Evolutionary conservation across 2,888 invertebrate species (phyloP).

Genomic region (Ariolimax columbianus): DNA sequence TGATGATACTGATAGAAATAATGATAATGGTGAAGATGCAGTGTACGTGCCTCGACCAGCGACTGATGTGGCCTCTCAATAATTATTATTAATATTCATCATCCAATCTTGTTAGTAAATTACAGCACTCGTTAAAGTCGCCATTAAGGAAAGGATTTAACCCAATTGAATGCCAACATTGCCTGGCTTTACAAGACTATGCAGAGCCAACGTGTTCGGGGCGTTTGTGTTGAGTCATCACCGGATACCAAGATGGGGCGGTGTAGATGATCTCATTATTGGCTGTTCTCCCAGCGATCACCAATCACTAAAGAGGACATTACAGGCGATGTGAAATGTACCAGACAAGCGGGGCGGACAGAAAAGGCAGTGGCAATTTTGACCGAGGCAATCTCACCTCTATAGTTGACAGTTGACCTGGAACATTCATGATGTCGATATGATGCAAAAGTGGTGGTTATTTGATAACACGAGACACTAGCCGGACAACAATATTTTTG

Average conservation of each 20-base stretch:
- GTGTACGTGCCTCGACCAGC: neutral
- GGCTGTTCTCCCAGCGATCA: neutral
- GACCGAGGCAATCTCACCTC: too few relatives aligned
- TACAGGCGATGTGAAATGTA: too few relatives aligned
- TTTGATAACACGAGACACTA: too few relatives aligned
- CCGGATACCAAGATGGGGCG: neutral
- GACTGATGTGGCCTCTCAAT: neutral
- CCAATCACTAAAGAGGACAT: too few relatives aligned
- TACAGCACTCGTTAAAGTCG: neutral
- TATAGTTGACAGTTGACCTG: too few relatives aligned
- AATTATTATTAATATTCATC: neutral
- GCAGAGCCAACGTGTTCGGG: neutral
- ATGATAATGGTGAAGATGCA: too few relatives aligned
- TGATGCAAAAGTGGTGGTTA: too few relatives aligned
- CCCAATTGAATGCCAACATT: neutral
- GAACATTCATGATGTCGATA: too few relatives aligned
- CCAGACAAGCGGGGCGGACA: too few relatives aligned
- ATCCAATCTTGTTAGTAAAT: neutral
- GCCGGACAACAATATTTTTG: too few relatives aligned
- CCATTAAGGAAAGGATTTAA: neutral
- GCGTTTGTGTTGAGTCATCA: slow-evolving; percentile 14
- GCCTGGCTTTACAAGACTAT: neutral
- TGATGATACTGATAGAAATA: too few relatives aligned
- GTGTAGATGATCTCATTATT: slow-evolving; percentile 18
- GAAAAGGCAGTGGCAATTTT: too few relatives aligned